Evolutionary conservation across 2,113 vertebrate genomes (phyloP).

Genomic region (Perca schrenkii): DNA sequence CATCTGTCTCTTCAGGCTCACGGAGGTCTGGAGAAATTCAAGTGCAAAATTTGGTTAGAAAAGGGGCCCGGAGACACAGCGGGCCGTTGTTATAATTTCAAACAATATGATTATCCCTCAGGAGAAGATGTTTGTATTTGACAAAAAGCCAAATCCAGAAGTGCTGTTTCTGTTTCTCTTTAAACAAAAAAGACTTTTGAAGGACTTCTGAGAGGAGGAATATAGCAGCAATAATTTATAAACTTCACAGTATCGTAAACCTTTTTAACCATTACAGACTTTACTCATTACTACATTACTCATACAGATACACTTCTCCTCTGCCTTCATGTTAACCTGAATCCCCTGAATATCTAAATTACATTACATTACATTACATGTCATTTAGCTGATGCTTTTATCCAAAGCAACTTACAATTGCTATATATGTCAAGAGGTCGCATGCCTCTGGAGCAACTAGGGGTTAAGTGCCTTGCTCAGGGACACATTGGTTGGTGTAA

Average conservation of each 20-base stretch:
- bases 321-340: too few relatives aligned
- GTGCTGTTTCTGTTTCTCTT: neutral
- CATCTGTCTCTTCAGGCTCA: conserved; percentile 10
- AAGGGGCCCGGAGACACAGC: neutral
- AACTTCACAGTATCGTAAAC: neutral
- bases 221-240: neutral
- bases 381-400: too few relatives aligned
- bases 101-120: conserved; percentile 12
- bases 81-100: neutral
- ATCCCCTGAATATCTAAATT: neutral
- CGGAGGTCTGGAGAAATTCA: conserved; percentile 47
- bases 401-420: too few relatives aligned
- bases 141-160: neutral
- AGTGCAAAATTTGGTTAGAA: conserved; percentile 27
- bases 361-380: too few relatives aligned
- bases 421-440: too few relatives aligned
- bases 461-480: too few relatives aligned
- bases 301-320: neutral
- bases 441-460: too few relatives aligned
- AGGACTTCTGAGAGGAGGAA: neutral
- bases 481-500: too few relatives aligned
- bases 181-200: neutral
- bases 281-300: neutral
- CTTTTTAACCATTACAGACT: neutral
- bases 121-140: neutral